Conservation (phyloP, 2,888 invertebrate species). For the Craniophora ligustri region DNA sequence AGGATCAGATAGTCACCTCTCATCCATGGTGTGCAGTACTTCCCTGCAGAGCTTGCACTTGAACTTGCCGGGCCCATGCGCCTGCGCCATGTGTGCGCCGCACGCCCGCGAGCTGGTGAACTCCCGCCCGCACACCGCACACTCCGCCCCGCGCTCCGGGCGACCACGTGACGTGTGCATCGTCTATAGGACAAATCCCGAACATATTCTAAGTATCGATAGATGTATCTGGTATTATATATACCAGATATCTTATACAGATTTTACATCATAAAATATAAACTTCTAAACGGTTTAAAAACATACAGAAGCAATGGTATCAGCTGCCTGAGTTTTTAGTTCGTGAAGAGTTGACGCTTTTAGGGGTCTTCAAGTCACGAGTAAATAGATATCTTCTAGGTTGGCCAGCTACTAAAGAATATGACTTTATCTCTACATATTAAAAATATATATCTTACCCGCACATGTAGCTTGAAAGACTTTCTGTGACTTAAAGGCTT, state of each 20-base stretch:
- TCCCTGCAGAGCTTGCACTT: constrained; percentile 84
- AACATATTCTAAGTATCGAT: too few relatives aligned
- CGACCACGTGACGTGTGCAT: constrained; percentile 61
- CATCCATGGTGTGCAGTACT: constrained; percentile 80
- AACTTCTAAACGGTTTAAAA: too few relatives aligned
- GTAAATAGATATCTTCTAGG: too few relatives aligned
- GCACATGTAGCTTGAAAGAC: constrained; percentile 81
- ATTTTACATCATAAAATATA: too few relatives aligned
- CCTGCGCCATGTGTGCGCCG: constrained; percentile 75
- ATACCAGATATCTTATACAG: too few relatives aligned
- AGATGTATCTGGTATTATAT: too few relatives aligned
- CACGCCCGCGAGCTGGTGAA: constrained; percentile 75
- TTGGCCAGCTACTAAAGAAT: too few relatives aligned
- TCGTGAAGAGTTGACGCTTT: too few relatives aligned
- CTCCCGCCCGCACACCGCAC: constrained; percentile 73
- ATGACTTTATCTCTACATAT: not conserved
- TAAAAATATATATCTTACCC: constrained; percentile 63
- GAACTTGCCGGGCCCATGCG: constrained; percentile 82
- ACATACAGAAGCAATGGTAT: too few relatives aligned
- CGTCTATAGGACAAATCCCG: constrained; percentile 58
- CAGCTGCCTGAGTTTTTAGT: too few relatives aligned
- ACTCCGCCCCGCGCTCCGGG: constrained; percentile 61
- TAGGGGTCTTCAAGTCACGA: too few relatives aligned
- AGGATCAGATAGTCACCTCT: too few relatives aligned
- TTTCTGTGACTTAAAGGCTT: constrained; percentile 80